Evolutionary conservation across 2,797 vertebrate genomes (phyloP).

Genomic region (Podarcis siculus): DNA sequence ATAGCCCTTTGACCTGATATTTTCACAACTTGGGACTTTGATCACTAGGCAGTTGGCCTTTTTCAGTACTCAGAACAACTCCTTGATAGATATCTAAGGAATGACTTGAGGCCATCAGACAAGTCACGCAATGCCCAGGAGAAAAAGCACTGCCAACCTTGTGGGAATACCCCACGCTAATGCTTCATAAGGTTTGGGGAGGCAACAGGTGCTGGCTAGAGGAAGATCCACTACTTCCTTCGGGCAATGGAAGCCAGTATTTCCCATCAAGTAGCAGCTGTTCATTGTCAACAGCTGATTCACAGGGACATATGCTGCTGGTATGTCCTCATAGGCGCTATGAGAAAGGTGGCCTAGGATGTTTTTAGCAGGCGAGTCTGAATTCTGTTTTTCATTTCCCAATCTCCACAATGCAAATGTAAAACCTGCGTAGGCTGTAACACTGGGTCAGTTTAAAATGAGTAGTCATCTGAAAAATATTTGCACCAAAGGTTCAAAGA

Average conservation of each 20-base stretch:
- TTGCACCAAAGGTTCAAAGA: background rate
- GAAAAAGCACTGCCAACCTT: constrained; percentile 10
- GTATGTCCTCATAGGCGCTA: background rate
- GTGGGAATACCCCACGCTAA: background rate
- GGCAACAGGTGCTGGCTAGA: background rate
- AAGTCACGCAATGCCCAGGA: constrained; percentile 4
- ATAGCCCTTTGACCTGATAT: background rate
- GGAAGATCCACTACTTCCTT: background rate
- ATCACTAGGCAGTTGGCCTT: background rate
- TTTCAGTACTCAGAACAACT: background rate
- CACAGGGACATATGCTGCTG: background rate
- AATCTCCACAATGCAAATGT: background rate
- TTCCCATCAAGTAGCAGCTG: background rate
- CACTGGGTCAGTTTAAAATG: background rate
- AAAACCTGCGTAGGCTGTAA: background rate
- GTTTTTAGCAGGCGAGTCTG: background rate
- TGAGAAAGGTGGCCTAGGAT: background rate
- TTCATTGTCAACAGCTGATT: background rate
- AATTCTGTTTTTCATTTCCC: background rate
- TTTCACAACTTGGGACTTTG: background rate
- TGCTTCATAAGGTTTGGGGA: background rate
- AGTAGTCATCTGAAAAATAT: background rate
- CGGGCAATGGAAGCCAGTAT: background rate
- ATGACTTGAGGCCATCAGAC: background rate
- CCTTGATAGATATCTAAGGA: constrained; percentile 2